A percentile compares a stretch with the other conserved stretches of the same genome.
These are phyloP conservation scores for Phylloscopus whistleri DNA, from an alignment of 2,113 vertebrate genomes.

Conservation along the genomic window DNA sequence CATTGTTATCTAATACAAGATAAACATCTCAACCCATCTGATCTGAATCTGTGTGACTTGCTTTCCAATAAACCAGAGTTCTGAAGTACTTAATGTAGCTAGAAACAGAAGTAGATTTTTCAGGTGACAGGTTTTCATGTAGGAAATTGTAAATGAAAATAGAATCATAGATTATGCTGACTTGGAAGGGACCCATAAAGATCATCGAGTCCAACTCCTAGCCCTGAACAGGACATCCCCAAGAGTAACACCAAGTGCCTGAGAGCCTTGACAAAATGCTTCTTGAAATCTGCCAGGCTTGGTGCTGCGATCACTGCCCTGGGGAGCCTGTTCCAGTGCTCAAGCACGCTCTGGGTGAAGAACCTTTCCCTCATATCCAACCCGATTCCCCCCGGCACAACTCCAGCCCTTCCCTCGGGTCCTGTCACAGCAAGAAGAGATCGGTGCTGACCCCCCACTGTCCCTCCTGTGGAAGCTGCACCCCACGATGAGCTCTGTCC, in stretches of 20 bases:
- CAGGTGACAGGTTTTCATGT: not conserved
- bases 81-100: not conserved
- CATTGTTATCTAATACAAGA: not conserved
- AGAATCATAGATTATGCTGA: not conserved
- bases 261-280: not conserved
- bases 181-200: not conserved
- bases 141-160: not conserved
- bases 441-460: not conserved
- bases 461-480: not conserved
- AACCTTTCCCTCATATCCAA: too few relatives aligned
- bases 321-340: too few relatives aligned
- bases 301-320: too few relatives aligned
- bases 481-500: not conserved
- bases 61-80: not conserved
- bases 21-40: not conserved
- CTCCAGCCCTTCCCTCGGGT: too few relatives aligned
- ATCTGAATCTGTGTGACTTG: not conserved
- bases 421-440: not conserved
- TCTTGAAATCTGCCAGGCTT: too few relatives aligned
- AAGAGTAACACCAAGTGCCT: not conserved
- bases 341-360: too few relatives aligned
- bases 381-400: too few relatives aligned
- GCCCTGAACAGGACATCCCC: not conserved
- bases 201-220: fast-evolving
- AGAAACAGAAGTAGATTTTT: not conserved